Conservation (phyloP, 1,140 invertebrate genomes). For the Heliothis virescens region DNA sequence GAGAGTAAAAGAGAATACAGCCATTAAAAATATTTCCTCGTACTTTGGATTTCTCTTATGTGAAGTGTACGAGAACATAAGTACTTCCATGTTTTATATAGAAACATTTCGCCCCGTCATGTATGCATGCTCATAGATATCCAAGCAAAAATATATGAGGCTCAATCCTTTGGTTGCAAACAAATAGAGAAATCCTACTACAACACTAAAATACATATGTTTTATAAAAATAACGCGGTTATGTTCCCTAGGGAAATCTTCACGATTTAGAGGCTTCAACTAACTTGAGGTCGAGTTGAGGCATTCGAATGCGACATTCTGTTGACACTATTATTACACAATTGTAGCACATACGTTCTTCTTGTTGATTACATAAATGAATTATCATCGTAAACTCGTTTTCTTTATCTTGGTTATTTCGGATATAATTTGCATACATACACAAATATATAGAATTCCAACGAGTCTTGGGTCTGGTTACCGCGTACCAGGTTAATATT, state of each 20-base stretch:
- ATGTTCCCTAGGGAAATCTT: slow-evolving; percentile 23
- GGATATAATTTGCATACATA: no score
- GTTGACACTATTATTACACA: slow-evolving; percentile 16
- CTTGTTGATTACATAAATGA: not conserved
- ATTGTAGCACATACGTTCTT: slow-evolving; percentile 5
- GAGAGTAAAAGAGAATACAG: no score
- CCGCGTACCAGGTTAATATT: no score
- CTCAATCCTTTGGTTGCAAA: not conserved
- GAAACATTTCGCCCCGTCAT: not conserved
- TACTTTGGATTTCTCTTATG: no score
- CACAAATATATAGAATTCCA: no score
- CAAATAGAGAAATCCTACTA: slow-evolving; percentile 2
- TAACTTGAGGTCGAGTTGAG: slow-evolving; percentile 1
- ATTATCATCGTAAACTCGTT: not conserved
- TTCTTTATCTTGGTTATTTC: not conserved
- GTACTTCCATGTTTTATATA: no score
- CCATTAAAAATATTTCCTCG: no score
- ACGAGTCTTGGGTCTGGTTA: no score
- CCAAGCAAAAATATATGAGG: not conserved
- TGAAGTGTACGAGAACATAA: no score
- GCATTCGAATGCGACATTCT: slow-evolving; percentile 4
- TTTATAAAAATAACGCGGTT: slow-evolving; percentile 33
- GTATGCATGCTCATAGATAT: not conserved
- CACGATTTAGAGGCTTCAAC: slow-evolving; percentile 33
- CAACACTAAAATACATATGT: slow-evolving; percentile 19